Conservation (phyloP, 2,888 invertebrate species). For the Notodonta dromedarius region DNA sequence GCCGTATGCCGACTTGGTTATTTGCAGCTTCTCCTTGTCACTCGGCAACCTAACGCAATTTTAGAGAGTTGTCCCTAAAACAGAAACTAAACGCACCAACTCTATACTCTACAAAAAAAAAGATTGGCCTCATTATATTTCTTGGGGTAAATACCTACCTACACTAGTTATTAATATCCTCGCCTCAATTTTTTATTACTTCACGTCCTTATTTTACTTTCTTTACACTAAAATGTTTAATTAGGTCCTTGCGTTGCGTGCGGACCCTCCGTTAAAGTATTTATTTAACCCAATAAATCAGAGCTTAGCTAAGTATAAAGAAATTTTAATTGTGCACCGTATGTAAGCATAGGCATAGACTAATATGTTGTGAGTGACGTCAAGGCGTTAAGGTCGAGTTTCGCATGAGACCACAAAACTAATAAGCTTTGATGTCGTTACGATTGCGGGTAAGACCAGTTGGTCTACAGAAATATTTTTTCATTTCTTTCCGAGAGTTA, state of each 20-base stretch:
- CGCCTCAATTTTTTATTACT: no score
- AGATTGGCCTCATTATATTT: no score
- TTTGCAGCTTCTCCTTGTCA: no score
- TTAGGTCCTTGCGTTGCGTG: constrained; percentile 25
- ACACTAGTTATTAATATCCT: no score
- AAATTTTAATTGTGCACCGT: constrained; percentile 23
- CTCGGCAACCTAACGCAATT: no score
- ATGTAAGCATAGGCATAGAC: constrained; percentile 18
- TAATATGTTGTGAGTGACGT: constrained; percentile 47
- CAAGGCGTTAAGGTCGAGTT: constrained; percentile 11
- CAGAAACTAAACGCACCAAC: no score
- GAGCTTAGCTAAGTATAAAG: constrained; percentile 20
- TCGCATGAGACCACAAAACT: constrained; percentile 15
- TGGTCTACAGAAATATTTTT: background rate
- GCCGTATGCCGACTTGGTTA: no score
- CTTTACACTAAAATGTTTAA: background rate
- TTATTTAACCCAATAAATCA: constrained; percentile 33
- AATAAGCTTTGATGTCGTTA: constrained; percentile 23
- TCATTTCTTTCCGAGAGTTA: no score
- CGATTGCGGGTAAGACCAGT: background rate
- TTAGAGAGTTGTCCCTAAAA: no score
- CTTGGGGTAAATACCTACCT: no score
- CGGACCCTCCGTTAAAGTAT: constrained; percentile 17
- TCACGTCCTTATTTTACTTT: background rate
- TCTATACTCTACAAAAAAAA: no score